These are phyloP conservation scores for Tachyglossus aculeatus DNA, from an alignment of 2,797 vertebrate species.

Conservation along the genomic window DNA sequence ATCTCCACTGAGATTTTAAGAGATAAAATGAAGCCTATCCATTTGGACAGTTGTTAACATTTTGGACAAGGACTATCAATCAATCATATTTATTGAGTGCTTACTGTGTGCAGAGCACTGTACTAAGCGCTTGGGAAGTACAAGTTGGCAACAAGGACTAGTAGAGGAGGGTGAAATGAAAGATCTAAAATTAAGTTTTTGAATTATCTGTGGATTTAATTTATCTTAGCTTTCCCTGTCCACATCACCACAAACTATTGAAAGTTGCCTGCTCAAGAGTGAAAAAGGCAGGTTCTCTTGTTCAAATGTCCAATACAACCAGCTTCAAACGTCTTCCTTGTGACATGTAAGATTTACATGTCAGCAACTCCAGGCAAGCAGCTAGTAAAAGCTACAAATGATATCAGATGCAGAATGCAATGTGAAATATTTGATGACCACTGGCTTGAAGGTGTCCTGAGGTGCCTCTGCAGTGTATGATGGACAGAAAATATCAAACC, in stretches of 20 bases:
- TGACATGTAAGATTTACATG: background rate
- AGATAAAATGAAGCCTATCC: too few species aligned
- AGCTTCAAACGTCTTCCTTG: background rate
- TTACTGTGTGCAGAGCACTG: too few species aligned
- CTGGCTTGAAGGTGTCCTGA: background rate
- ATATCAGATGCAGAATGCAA: conserved; percentile 5
- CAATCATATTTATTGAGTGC: too few species aligned
- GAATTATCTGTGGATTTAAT: background rate
- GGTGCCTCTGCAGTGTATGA: background rate
- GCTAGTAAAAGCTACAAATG: conserved; percentile 20
- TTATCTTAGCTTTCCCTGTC: background rate
- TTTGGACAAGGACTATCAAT: too few species aligned
- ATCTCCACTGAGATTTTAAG: too few species aligned
- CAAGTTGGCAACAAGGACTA: too few species aligned
- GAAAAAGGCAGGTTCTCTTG: background rate
- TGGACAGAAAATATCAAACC: background rate
- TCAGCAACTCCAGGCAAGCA: conserved; percentile 1
- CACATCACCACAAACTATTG: background rate
- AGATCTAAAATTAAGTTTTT: background rate
- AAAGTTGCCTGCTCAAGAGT: background rate
- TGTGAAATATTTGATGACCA: conserved; percentile 10
- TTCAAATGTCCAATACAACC: background rate
- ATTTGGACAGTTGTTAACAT: too few species aligned
- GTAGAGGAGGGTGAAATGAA: too few species aligned
- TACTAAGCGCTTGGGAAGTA: too few species aligned